Evolutionary conservation across 2,888 invertebrate genomes (phyloP).

Genomic region (Dexiosoma caninum): DNA sequence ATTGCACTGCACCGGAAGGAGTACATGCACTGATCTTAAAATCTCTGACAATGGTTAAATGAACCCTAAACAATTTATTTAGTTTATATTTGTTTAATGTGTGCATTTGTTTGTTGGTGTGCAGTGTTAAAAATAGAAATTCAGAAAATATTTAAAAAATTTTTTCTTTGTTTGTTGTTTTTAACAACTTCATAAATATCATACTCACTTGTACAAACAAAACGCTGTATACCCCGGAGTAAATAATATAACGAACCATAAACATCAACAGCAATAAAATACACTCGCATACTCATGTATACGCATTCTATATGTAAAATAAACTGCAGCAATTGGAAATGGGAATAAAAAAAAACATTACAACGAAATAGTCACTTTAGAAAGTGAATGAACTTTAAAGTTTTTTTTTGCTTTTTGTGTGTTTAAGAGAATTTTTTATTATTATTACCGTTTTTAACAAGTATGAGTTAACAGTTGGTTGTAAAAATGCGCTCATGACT

Average conservation of each 20-base stretch:
- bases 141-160: conserved; percentile 15
- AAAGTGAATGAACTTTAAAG: conserved; percentile 52
- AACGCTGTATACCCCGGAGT: conserved; percentile 29
- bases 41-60: neutral
- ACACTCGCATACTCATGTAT: neutral
- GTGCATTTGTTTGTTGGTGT: neutral
- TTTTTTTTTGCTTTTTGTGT: conserved; percentile 26
- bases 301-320: neutral
- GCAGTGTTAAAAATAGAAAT: neutral
- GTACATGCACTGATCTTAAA: neutral
- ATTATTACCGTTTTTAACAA: neutral
- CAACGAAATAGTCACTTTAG: conserved; percentile 34
- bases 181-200: conserved; percentile 49
- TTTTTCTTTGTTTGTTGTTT: conserved; percentile 1
- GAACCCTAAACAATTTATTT: neutral
- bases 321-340: conserved; percentile 25
- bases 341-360: neutral
- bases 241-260: conserved; percentile 35
- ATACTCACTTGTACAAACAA: conserved; percentile 39
- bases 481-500: neutral
- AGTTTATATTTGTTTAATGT: neutral
- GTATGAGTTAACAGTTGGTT: conserved; percentile 11
- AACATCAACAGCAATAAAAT: neutral
- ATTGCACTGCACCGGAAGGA: neutral
- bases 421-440: neutral